These are phyloP conservation scores for Lucilia sericata DNA, from an alignment of 1,140 invertebrate genomes.

Conservation along the genomic window DNA sequence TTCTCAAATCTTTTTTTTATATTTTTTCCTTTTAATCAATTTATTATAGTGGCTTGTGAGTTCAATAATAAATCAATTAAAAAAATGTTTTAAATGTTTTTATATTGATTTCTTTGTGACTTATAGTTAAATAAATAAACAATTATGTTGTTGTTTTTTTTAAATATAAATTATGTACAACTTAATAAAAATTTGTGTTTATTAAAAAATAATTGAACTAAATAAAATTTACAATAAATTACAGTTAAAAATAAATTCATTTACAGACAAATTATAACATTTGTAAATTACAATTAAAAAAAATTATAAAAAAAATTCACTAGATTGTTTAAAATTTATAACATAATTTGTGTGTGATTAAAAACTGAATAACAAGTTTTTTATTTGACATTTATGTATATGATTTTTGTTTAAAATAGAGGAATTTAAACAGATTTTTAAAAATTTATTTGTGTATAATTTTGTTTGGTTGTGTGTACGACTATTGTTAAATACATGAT, in stretches of 20 bases:
- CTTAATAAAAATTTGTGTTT: background rate
- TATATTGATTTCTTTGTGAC: background rate
- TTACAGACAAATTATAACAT: background rate
- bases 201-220: background rate
- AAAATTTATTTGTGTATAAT: too few species aligned
- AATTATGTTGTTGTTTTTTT: background rate
- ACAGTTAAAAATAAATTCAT: conserved; percentile 3
- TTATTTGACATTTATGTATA: too few species aligned
- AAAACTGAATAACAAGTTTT: background rate
- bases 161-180: conserved; percentile 10
- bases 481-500: background rate
- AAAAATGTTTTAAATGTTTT: background rate
- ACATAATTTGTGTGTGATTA: background rate
- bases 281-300: background rate
- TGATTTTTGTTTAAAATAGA: background rate
- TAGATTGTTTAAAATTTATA: background rate
- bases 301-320: background rate
- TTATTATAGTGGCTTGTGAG: background rate
- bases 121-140: conserved; percentile 15
- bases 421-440: background rate
- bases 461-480: background rate
- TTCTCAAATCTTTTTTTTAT: too few species aligned
- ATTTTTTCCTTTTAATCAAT: too few species aligned
- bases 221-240: conserved; percentile 23
- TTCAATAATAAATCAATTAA: background rate